These are phyloP conservation scores for Bombycilla garrulus DNA, from an alignment of 2,113 vertebrate genomes.

Conservation along the genomic window DNA sequence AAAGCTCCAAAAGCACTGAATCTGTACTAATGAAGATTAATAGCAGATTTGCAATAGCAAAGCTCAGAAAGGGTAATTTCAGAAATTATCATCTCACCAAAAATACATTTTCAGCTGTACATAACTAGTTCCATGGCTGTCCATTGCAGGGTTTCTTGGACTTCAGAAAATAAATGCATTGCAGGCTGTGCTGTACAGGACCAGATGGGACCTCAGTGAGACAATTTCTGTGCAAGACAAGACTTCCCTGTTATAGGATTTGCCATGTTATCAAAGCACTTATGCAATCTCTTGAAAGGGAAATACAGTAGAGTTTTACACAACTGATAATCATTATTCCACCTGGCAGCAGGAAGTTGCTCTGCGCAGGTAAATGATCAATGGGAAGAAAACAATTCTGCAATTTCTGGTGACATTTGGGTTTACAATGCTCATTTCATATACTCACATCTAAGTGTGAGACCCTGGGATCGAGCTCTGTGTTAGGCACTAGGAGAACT, in stretches of 20 bases:
- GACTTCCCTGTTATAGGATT: not conserved
- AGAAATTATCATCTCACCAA: not conserved
- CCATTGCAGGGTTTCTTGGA: not conserved
- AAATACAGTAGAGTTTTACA: not conserved
- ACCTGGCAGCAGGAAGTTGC: not conserved
- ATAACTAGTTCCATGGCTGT: not conserved
- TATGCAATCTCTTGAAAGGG: not conserved
- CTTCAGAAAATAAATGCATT: not conserved
- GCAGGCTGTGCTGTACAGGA: not conserved
- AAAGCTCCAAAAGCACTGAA: not conserved
- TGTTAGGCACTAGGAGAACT: not conserved
- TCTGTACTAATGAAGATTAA: not conserved
- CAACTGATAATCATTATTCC: not conserved
- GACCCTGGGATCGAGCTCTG: not conserved
- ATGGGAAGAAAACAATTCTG: not conserved
- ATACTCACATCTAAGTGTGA: not conserved
- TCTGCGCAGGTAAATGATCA: not conserved
- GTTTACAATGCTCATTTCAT: not conserved
- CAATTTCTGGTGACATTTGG: not conserved
- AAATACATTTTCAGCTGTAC: not conserved
- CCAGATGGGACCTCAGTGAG: not conserved
- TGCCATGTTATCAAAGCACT: not conserved
- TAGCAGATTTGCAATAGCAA: not conserved
- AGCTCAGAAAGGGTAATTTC: not conserved
- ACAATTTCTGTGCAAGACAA: not conserved